These are phyloP conservation scores for Aphis craccivora DNA, from an alignment of 1,140 invertebrate genomes.

Conservation along the genomic window DNA sequence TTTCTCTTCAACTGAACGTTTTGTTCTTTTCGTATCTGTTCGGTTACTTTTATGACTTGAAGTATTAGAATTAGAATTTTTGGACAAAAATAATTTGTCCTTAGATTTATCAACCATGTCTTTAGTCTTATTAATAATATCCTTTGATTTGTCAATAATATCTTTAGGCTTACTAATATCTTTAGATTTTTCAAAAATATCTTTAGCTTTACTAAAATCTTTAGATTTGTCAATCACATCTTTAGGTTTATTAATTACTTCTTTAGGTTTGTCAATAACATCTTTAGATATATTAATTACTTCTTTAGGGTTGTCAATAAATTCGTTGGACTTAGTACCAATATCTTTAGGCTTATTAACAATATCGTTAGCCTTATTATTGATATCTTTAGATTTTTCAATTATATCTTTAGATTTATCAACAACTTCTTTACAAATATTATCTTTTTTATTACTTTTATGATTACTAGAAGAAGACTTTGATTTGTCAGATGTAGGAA, in stretches of 20 bases:
- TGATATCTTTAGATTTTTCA: background rate
- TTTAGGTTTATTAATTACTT: background rate
- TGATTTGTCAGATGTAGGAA: slow-evolving; percentile 44
- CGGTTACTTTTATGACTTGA: slow-evolving; percentile 35
- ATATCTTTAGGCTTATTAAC: background rate
- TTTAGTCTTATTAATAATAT: background rate
- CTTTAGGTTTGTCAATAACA: slow-evolving; percentile 14
- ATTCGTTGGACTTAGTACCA: no score
- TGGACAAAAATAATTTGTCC: slow-evolving; percentile 3
- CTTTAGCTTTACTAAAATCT: slow-evolving; percentile 30
- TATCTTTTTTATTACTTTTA: slow-evolving; percentile 54
- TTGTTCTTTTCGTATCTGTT: background rate
- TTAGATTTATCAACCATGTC: slow-evolving; percentile 24
- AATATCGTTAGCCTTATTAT: background rate
- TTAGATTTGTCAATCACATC: background rate
- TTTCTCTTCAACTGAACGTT: slow-evolving; percentile 15
- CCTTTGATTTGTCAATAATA: background rate
- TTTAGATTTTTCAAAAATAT: slow-evolving; percentile 19
- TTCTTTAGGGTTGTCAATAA: slow-evolving; percentile 8
- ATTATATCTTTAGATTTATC: slow-evolving; percentile 6
- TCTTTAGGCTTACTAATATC: background rate
- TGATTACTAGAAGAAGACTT: slow-evolving; percentile 37
- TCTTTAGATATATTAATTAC: slow-evolving; percentile 31
- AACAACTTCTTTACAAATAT: slow-evolving; percentile 45
- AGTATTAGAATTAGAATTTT: background rate